A percentile compares a stretch with the other conserved stretches of the same genome.
phyloP scores from a whole-genome alignment of 2,797 vertebrate species.

The Sylvia borin region DNA sequence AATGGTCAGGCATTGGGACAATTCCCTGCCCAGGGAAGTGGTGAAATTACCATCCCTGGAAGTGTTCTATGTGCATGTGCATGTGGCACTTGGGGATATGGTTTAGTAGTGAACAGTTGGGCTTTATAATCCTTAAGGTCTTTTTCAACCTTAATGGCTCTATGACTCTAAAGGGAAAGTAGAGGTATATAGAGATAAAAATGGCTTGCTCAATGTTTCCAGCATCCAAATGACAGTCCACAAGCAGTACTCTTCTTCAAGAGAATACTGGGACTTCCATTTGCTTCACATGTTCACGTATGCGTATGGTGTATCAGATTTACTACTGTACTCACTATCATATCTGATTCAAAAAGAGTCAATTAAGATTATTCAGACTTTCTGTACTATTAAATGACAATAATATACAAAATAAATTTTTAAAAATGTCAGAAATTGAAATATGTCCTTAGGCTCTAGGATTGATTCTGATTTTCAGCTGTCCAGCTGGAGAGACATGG shows the following conservation, averaged over 20 bases:
- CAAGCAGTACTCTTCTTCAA: neutral
- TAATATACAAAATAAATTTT: neutral
- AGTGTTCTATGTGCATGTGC: rapidly evolving
- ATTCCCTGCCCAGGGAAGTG: neutral
- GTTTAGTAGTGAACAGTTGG: neutral
- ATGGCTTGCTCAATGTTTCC: neutral
- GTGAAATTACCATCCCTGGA: neutral
- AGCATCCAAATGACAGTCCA: neutral
- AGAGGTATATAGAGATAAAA: neutral
- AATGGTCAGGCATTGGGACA: neutral
- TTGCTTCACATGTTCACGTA: rapidly evolving
- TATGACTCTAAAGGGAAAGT: neutral
- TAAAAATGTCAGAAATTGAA: neutral
- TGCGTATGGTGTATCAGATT: neutral
- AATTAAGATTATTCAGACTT: neutral
- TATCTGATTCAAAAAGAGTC: neutral
- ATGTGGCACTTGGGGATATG: no score
- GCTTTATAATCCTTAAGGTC: neutral
- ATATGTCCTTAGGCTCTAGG: neutral
- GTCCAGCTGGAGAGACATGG: neutral
- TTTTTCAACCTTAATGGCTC: neutral
- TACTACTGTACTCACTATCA: neutral
- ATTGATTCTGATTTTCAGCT: neutral
- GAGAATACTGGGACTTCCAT: neutral
- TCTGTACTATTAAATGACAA: neutral